Evolutionary conservation across 1,140 invertebrate genomes (phyloP), one percentile per base, ranked within the genome.

Genomic region (Colletes latitarsis): DNA sequence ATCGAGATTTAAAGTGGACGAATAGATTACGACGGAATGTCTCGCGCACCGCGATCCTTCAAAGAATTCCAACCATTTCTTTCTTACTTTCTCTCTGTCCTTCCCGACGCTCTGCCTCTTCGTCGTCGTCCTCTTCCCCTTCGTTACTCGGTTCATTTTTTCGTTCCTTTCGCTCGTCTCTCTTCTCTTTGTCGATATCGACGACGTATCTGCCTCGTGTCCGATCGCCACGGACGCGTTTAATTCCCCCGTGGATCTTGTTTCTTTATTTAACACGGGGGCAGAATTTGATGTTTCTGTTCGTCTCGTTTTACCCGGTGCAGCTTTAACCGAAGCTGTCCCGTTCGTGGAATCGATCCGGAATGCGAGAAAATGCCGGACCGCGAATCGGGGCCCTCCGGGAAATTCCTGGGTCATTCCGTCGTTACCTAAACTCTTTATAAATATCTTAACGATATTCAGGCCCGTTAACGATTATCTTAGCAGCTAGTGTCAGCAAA

Each of bases 1-100:
- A 82, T 82, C 83, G 64, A 86, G 74, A 84, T 81, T 76, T 73
- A 74, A 76, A 73, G 58, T 67, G 57, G 58, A 63, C 71, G 74
- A 81, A 82, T 84, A 81, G 78, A 85, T 84, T 82, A 77, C 69
- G 78, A 43, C 43, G 78, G 73, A 77, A 82, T 77, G 62, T 60
- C 58, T 82, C 69, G 55, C 30, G 70, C 64, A 62, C 73, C 83
- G 57, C 77, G 77, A 71, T 49, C 41, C 55, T 75, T 60, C 75
- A 57, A 84, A 79, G 77, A 85, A 85, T 88, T 77, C 52, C 67
- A 81, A 68, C 73, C 63, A 77, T 84, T 82, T 71, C 66, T 70
- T 60, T 68, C 60, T 75, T 43, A 64, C 30, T 30, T 39, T 15
- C 43, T 17, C 9, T 19, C 30, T 14, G 14, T n/a, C 21, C 52